phyloP scores from a whole-genome alignment of 35 echinoderm and acorn worm genomes.

The Lytechinus pictus region DNA sequence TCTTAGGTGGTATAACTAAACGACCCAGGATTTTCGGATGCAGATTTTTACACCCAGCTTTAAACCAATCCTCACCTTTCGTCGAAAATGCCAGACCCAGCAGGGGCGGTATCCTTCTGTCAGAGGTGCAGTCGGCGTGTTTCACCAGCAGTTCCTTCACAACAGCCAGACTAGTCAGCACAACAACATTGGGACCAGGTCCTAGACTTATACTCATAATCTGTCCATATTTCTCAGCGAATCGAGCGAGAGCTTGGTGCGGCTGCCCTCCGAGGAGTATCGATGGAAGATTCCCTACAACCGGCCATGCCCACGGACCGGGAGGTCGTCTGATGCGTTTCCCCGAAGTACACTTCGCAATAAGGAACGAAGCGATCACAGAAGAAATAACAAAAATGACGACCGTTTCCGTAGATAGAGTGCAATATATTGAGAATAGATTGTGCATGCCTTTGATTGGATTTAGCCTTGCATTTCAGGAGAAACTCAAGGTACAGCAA shows the following conservation, averaged over 20 bases:
- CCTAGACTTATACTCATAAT: neutral
- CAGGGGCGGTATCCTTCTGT: constrained; percentile 33
- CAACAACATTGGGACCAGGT: neutral
- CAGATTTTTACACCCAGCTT: too few species aligned
- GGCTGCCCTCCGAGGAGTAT: constrained; percentile 36
- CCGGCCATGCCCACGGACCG: constrained; percentile 41
- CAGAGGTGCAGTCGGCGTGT: neutral
- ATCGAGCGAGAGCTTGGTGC: neutral
- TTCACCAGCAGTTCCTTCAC: constrained; percentile 17
- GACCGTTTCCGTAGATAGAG: neutral
- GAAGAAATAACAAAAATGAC: neutral
- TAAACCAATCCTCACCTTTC: neutral
- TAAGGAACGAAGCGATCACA: neutral
- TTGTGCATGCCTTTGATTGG: neutral
- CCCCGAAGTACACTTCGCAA: neutral
- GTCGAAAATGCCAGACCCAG: constrained; percentile 28
- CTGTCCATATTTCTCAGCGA: neutral
- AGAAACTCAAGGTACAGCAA: too few species aligned
- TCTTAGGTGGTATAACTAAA: too few species aligned
- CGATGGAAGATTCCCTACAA: constrained; percentile 14
- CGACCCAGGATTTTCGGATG: too few species aligned
- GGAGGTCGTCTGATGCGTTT: neutral
- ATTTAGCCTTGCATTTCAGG: neutral
- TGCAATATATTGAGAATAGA: neutral
- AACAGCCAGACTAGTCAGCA: neutral